Evolutionary conservation across 2,797 vertebrate species (phyloP), one percentile per base, ranked within the genome.

Genomic region (Liparis tanakae): DNA sequence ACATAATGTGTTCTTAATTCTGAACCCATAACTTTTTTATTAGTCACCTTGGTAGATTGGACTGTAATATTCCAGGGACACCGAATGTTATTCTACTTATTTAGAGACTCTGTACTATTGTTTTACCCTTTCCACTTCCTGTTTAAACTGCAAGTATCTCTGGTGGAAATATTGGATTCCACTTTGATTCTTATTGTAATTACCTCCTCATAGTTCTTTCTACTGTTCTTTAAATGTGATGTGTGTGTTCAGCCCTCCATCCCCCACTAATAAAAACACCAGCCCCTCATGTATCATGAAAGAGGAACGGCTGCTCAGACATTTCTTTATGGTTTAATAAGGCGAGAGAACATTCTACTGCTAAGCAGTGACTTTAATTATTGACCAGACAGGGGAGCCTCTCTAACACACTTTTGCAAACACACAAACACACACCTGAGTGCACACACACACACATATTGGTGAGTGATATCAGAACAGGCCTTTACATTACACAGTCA

Each of bases 341-440:
- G 58, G 46, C 30, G 14, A 62, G n/a, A 76, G 60, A 39, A 30
- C 25, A 81, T 67, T 72, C 69, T 81, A 57, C 63, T 78, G 57
- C 70, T 76, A 55, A 74, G 70, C 43, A 78, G 63, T 18, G 33
- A 72, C 74, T 79, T 88, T 78, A 90, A 88, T 85, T 85, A 89
- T 87, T 89, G 88, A 90, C 80, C 54, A 72, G 66, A 55, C 15
- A 1, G 56, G 59, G 70, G 75, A 80, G 33, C 67, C 75, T 76
- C 58, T 71, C 53, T 33, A 61, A 46, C 36, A 69, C 65, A 74
- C 63, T 55, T 65, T 33, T 37, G 33, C 50, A 59, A 41, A 39
- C 65, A 75, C 75, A 70, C 67, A 74, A 53, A 73, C 70, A 58
- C 53, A n/a, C n/a, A n/a, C n/a, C n/a, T n/a, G n/a, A n/a, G n/a